Evolutionary conservation across 2,888 invertebrate species (phyloP), one percentile per base, ranked within the genome.

Genomic region (Ischnus inquisitorius): DNA sequence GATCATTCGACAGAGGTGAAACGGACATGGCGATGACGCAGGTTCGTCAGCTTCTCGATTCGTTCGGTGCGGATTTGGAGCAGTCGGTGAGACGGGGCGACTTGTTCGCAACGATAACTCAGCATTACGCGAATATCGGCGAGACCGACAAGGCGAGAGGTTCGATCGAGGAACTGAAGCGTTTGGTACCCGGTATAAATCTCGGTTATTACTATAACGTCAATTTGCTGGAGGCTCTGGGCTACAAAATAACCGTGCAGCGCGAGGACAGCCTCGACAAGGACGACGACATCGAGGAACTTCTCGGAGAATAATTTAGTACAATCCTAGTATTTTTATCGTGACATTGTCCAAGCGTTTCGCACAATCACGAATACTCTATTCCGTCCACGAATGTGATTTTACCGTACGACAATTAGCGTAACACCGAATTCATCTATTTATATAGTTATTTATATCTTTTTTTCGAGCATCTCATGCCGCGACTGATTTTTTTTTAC

Each of bases 1-100:
- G 96, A 86, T 92, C 94, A 43, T 95, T 96, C 88, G 94, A 95
- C 57, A 94, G 94, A 71, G 94, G 93, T 3, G 95, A 95, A 88
- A 94, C 95, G 1, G 95, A 95, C 2, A 94, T 95, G 74, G 95
- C 95, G 2, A 92, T 96, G 87, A 93, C 94, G 83, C 95, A 95
- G 85, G 95, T 95, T 82, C 95, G 95, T 78, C 94, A 94, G 60
- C 90, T 96, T 82, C 91, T 96, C 2, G 93, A 93, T 72, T 89
- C 91, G 8, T 90, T 91, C 62, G 92, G 92, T 12, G 16, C 86
- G 2, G 90, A 92, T 76, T 84, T 93, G 67, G 93, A 93, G 57
- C 91, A 93, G 83, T 92, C 93, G 0, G 92, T 93, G 14, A 89
- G 93, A 48, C 90, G 92, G 5, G 93, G 93, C 1, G 93, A 93